Percentiles rank a stretch among this genome's conserved stretches.
phyloP scores from a whole-genome alignment of 2,113 vertebrate genomes.

The Phodopus roborovskii region DNA sequence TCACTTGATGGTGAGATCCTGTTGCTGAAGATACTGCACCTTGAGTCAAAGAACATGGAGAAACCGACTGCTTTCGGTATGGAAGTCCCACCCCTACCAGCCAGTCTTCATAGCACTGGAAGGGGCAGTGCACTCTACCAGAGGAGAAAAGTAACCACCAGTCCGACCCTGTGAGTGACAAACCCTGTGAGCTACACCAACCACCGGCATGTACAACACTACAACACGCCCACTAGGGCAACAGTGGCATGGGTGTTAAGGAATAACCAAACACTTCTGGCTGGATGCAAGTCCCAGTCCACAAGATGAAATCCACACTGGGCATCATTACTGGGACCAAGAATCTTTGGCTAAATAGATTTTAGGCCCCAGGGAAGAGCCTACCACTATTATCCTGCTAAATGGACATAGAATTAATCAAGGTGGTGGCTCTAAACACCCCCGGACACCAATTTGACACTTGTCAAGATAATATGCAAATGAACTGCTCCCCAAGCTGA shows the following conservation, averaged over 20 bases:
- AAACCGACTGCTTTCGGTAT: background rate
- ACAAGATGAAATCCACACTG: background rate
- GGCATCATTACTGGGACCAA: background rate
- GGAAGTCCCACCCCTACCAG: background rate
- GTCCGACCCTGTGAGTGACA: too few relatives aligned
- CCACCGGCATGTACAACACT: too few relatives aligned
- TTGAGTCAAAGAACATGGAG: background rate
- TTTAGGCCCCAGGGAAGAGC: background rate
- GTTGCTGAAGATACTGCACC: background rate
- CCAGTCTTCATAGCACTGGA: background rate
- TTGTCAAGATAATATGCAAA: background rate
- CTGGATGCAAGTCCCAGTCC: background rate
- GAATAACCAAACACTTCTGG: background rate
- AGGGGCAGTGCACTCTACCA: background rate
- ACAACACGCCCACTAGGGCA: too few relatives aligned
- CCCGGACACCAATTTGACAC: background rate
- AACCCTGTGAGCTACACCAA: background rate
- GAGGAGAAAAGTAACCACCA: background rate
- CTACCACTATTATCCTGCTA: background rate
- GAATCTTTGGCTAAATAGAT: background rate
- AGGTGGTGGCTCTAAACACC: background rate
- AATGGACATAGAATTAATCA: background rate
- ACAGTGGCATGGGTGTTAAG: background rate
- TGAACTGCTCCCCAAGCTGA: background rate
- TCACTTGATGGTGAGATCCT: background rate